phyloP scores from a whole-genome alignment of 2,888 invertebrate species.

The Gortyna flavago region DNA sequence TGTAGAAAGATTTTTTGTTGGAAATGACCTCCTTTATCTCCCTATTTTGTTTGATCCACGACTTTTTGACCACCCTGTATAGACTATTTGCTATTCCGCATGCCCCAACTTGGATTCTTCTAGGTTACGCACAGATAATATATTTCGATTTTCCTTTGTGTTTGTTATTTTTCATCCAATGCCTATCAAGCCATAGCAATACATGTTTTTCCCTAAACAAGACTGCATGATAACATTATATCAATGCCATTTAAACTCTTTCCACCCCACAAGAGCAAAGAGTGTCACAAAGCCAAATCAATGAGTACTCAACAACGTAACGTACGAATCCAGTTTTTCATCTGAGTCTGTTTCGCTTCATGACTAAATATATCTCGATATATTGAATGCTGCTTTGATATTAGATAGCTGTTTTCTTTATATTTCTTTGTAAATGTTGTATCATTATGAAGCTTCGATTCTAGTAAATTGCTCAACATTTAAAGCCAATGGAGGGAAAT shows the following conservation, averaged over 20 bases:
- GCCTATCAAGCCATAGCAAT: neutral
- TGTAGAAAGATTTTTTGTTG: too few species aligned
- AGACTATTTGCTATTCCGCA: too few species aligned
- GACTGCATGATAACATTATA: neutral
- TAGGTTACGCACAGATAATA: neutral
- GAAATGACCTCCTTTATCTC: too few species aligned
- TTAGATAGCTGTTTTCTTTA: conserved; percentile 48
- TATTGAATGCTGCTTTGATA: conserved; percentile 47
- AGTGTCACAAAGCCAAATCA: conserved; percentile 3
- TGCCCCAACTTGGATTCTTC: neutral
- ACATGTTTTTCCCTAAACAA: neutral
- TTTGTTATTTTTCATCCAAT: neutral
- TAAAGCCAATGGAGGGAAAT: conserved; percentile 55
- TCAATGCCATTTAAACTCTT: neutral
- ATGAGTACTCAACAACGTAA: conserved; percentile 9
- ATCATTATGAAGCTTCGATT: conserved; percentile 41
- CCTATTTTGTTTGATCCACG: too few species aligned
- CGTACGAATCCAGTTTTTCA: conserved; percentile 40
- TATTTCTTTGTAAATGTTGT: conserved; percentile 44
- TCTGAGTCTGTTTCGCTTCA: conserved; percentile 32
- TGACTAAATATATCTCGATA: conserved; percentile 38
- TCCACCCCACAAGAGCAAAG: neutral
- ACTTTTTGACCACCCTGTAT: too few species aligned
- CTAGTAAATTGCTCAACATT: conserved; percentile 60
- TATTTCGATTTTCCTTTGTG: neutral